Evolutionary conservation across 2,113 vertebrate genomes (phyloP), one percentile per base, ranked within the genome.

Genomic region (Struthio camelus): DNA sequence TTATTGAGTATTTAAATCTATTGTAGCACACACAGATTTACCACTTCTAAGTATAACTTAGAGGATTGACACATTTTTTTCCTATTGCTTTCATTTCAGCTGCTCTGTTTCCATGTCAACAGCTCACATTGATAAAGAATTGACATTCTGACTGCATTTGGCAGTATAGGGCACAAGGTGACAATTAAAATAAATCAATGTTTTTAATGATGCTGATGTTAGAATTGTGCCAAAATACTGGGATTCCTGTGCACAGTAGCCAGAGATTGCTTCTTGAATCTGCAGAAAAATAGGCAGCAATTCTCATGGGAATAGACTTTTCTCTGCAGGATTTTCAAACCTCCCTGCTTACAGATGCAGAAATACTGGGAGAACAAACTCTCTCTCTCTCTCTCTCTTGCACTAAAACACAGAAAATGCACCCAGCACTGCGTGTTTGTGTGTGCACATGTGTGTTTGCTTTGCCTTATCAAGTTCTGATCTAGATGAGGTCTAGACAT

Each of bases 21-120:
- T 96, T 97, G 84, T 94, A 81, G 86, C 88, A 90, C 85, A 97
- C 88, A 94, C 78, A 97, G 94, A 96, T 97, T 97, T 96, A 91
- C 94, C 61, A 78, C 82, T 96, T 97, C 94, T 95, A 90, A 97
- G 94, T 97, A 91, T 96, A 97, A 96, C 96, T 97, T 95, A 65
- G 92, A 96, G 66, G 71, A 96, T 80, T 94, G 94, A 84, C 92
- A 79, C 53, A n/a, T 93, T 79, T 86, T 84, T 95, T 97, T 95
- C 61, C 85, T 75, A 32, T 64, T 96, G 90, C 86, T 97, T 96
- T 90, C 94, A 90, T 96, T 97, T 96, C 94, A 96, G 94, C 84
- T 94, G 96, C 93, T 95, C 82, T 97, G 97, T 97, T 97, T 97
- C 97, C 97, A 97, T 97, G 97, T 97, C 97, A 97, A 97, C 97